These are phyloP conservation scores for Celastrina argiolus DNA, from an alignment of 2,888 invertebrate species.

Conservation along the genomic window DNA sequence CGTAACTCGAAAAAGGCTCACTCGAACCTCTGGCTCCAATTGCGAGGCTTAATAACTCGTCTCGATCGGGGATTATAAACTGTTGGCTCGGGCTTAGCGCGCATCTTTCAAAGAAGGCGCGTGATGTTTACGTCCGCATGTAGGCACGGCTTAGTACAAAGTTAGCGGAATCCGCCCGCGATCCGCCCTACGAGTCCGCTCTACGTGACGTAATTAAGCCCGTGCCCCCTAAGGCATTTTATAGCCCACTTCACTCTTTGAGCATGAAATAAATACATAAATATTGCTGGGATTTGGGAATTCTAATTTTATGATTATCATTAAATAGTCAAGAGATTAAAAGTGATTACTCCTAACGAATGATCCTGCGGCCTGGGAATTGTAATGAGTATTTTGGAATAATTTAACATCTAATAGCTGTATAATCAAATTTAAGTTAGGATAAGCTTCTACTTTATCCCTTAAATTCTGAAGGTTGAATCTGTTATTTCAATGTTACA, in stretches of 20 bases:
- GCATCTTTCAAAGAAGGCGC: slow-evolving; percentile 56
- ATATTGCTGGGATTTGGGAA: slow-evolving; percentile 20
- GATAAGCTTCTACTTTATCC: not conserved
- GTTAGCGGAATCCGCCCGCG: slow-evolving; percentile 50
- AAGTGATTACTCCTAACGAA: not conserved
- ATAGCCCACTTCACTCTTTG: slow-evolving; percentile 32
- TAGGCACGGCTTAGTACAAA: slow-evolving; percentile 51
- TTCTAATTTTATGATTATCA: slow-evolving; percentile 19
- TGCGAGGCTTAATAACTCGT: slow-evolving; percentile 30
- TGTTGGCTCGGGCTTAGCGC: slow-evolving; percentile 54
- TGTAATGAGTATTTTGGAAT: slow-evolving; percentile 8
- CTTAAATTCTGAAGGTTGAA: not conserved
- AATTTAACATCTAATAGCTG: not conserved
- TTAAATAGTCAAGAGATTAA: slow-evolving; percentile 19
- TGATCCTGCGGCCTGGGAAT: not conserved
- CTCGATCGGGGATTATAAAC: slow-evolving; percentile 48
- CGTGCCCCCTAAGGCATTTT: slow-evolving; percentile 38
- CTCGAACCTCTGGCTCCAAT: slow-evolving; percentile 27
- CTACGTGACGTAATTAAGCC: slow-evolving; percentile 62
- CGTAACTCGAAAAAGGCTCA: not conserved
- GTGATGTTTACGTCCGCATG: slow-evolving; percentile 53
- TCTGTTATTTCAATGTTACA: no score
- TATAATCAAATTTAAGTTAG: not conserved
- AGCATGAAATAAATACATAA: slow-evolving; percentile 28
- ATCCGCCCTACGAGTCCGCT: slow-evolving; percentile 43